Evolutionary conservation across 2,888 invertebrate genomes (phyloP).

Genomic region (Melipona beecheii): DNA sequence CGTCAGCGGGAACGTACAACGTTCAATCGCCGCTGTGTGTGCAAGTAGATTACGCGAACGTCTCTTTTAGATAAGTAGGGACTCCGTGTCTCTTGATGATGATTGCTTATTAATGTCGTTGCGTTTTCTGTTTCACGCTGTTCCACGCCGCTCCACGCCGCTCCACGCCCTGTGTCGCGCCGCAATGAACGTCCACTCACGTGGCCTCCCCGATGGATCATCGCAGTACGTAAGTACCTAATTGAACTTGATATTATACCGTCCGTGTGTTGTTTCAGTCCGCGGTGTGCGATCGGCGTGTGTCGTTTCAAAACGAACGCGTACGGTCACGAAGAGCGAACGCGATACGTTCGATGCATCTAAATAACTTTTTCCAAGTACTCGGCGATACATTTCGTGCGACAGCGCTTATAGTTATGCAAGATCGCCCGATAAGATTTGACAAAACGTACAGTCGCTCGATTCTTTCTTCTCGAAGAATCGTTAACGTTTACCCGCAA

Average conservation of each 20-base stretch:
- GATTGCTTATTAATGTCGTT: slow-evolving; percentile 34
- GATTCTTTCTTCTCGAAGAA: not conserved
- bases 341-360: not conserved
- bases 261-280: not conserved
- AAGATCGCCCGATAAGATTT: slow-evolving; percentile 1
- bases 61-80: slow-evolving; percentile 40
- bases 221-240: slow-evolving; percentile 52
- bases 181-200: not conserved
- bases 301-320: not conserved
- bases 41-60: slow-evolving; percentile 24
- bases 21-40: slow-evolving; percentile 34
- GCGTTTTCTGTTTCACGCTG: slow-evolving; percentile 76
- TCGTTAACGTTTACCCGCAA: not conserved
- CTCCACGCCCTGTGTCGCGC: slow-evolving; percentile 31
- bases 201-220: slow-evolving; percentile 8
- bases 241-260: not conserved
- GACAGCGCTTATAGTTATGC: not conserved
- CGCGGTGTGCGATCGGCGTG: not conserved
- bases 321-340: not conserved
- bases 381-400: not conserved
- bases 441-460: not conserved
- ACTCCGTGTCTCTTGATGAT: not conserved
- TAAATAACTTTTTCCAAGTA: not conserved
- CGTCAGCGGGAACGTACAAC: slow-evolving; percentile 7
- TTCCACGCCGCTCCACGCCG: slow-evolving; percentile 75